Conservation (phyloP, 1,140 invertebrate species). For the Leptinotarsa lineolata region DNA sequence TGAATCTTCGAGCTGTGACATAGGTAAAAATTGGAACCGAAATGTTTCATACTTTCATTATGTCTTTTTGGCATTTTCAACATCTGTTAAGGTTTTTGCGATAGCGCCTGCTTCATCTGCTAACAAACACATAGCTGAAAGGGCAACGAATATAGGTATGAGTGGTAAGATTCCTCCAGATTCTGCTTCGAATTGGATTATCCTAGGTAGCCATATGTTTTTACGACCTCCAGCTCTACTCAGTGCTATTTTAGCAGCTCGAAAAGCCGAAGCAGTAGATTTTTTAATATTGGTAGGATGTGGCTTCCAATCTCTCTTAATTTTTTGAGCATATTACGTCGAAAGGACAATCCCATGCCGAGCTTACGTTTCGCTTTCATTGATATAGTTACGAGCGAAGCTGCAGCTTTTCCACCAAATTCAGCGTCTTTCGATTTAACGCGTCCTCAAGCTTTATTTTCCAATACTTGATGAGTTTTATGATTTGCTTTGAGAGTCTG, state of each 20-base stretch:
- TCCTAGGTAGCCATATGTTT: slow-evolving; percentile 5
- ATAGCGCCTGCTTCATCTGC: slow-evolving; percentile 45
- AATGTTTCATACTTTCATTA: no score
- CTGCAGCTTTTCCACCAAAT: no score
- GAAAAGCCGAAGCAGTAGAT: not conserved
- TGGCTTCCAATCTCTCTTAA: not conserved
- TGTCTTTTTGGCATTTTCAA: slow-evolving; percentile 30
- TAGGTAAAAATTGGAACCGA: no score
- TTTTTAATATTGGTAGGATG: not conserved
- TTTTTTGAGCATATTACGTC: not conserved
- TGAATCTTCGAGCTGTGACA: no score
- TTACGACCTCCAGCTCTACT: slow-evolving; percentile 2
- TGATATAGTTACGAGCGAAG: slow-evolving; percentile 31
- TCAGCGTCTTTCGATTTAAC: slow-evolving; percentile 52
- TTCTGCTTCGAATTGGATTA: not conserved
- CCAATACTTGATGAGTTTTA: slow-evolving; percentile 55
- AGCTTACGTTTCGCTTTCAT: slow-evolving; percentile 43
- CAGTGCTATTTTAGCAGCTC: not conserved
- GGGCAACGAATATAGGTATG: slow-evolving; percentile 53
- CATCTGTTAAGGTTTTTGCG: slow-evolving; percentile 49
- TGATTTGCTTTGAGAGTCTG: slow-evolving; percentile 53
- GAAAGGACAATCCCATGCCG: slow-evolving; percentile 35
- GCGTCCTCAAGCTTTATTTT: slow-evolving; percentile 52
- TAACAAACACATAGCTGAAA: slow-evolving; percentile 50
- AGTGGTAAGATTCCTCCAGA: slow-evolving; percentile 50